Evolutionary conservation across 2,113 vertebrate species (phyloP).

Genomic region (Lepisosteus osseus): DNA sequence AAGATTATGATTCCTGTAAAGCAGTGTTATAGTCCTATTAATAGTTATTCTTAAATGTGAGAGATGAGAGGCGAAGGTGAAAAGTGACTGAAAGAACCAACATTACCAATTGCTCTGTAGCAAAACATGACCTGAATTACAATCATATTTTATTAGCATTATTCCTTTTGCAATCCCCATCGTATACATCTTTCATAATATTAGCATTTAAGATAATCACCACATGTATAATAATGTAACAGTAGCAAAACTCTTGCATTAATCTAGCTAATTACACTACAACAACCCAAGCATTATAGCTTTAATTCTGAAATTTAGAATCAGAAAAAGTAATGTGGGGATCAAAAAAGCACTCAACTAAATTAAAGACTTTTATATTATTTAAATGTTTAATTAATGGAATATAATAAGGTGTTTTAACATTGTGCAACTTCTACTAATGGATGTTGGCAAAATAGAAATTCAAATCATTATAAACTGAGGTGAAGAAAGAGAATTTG

Average conservation of each 20-base stretch:
- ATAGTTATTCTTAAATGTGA: too few species aligned
- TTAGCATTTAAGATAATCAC: conserved; percentile 11
- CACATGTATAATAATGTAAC: not conserved
- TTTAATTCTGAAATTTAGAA: too few species aligned
- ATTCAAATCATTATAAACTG: too few species aligned
- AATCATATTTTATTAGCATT: not conserved
- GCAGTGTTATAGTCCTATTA: too few species aligned
- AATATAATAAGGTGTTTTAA: not conserved
- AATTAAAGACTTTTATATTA: too few species aligned
- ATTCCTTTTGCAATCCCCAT: not conserved
- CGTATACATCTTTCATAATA: not conserved
- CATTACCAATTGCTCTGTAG: not conserved
- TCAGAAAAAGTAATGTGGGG: too few species aligned
- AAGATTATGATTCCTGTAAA: too few species aligned
- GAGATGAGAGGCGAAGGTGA: not conserved
- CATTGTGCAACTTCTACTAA: not conserved
- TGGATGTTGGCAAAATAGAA: too few species aligned
- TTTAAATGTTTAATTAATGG: not conserved
- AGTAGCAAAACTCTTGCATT: not conserved
- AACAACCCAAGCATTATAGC: too few species aligned
- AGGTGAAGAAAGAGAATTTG: too few species aligned
- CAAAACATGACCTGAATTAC: not conserved
- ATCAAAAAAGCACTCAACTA: too few species aligned
- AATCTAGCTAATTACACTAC: too few species aligned
- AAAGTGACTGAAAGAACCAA: not conserved